Base-by-base conservation (phyloP, 1,140 invertebrate genomes). In the Hydropsyche tenuis region DNA sequence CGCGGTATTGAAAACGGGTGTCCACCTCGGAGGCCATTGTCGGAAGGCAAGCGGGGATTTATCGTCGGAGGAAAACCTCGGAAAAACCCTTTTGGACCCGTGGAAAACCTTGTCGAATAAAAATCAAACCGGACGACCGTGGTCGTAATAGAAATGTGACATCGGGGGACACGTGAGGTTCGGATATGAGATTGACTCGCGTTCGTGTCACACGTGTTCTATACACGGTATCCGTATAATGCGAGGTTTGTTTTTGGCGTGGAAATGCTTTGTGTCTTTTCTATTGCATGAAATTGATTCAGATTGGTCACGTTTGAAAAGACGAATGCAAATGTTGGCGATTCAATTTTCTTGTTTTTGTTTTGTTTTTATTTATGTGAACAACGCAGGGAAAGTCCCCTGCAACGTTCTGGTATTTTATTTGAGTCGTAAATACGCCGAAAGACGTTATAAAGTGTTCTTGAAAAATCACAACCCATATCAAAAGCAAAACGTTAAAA, bases 21-120 rank as follows among this genome's bases (percentile, higher is more conserved):
- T 73, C 62, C 63, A 45, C 60, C 53, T 37, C 45, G 14, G 69
- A 30, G 16, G 43, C 71, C 71, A 73, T 73, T 73, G 71, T 73
- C 46, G 37, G 23, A 48, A n/a, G 45, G 42, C 16, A 65, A 73
- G 51, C 64, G 71, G 60, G 46, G 63, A 73, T 73, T 73, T 73
- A 73, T 73, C 37, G 56, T 51, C 46, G 5, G 25, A 12, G 45
- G 62, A 72, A 73, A 51, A n/a, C 42, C 63, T 9, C 25, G 45
- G 45, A 37, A 53, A 53, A 46, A n/a, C n/a, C 45, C 25, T 9
- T 37, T 37, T 37, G 30, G 53, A 30, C 7, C 37, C 69, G 7
- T 25, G 56, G 9, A 60, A 37, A 37, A 37, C 30, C 30, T 3
- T 37, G 18, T 60, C 56, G 23, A 60, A 60, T 60, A 60, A 60